A percentile compares a stretch with the other conserved stretches of the same genome.
These are phyloP conservation scores for Tetramorium alpestre DNA, from an alignment of 1,140 invertebrate species.

Conservation along the genomic window DNA sequence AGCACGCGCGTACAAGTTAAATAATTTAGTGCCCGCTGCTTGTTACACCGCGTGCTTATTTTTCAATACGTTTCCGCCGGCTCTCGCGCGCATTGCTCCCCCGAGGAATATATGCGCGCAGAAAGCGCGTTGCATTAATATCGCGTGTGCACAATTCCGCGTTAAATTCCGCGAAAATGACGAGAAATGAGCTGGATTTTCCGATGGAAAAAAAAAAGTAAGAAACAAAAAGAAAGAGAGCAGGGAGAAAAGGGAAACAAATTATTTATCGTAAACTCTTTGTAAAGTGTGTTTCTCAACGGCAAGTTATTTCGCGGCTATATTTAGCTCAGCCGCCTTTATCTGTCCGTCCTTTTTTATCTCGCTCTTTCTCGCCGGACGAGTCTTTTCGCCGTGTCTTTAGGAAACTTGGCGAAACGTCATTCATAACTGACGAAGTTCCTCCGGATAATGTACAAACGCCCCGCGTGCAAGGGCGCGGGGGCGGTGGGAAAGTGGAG, in stretches of 20 bases:
- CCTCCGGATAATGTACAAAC: slow-evolving; percentile 45
- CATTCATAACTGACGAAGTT: slow-evolving; percentile 62
- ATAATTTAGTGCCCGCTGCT: slow-evolving; percentile 31
- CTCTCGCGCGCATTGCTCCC: slow-evolving; percentile 23
- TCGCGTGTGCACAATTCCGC: background rate
- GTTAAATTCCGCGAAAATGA: slow-evolving; percentile 49
- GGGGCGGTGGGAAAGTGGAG: slow-evolving; percentile 23
- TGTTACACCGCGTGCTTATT: slow-evolving; percentile 24
- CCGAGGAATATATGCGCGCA: background rate
- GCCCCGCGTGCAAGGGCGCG: no score
- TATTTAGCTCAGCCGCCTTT: slow-evolving; percentile 20
- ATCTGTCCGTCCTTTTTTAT: slow-evolving; percentile 12
- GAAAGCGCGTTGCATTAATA: slow-evolving; percentile 41
- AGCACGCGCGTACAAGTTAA: background rate
- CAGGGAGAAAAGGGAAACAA: slow-evolving; percentile 3
- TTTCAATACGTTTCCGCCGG: slow-evolving; percentile 45
- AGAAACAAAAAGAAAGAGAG: background rate
- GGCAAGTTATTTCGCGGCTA: slow-evolving; percentile 44
- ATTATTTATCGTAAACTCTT: slow-evolving; percentile 47
- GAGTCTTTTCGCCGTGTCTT: slow-evolving; percentile 28
- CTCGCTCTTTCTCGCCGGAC: slow-evolving; percentile 8
- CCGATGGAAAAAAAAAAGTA: background rate
- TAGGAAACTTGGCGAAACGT: slow-evolving; percentile 49
- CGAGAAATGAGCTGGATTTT: slow-evolving; percentile 44
- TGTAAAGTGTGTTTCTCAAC: background rate